Percentiles rank a stretch among this genome's conserved stretches.
phyloP scores from a whole-genome alignment of 2,888 invertebrate species.

The Andrena trimmerana region DNA sequence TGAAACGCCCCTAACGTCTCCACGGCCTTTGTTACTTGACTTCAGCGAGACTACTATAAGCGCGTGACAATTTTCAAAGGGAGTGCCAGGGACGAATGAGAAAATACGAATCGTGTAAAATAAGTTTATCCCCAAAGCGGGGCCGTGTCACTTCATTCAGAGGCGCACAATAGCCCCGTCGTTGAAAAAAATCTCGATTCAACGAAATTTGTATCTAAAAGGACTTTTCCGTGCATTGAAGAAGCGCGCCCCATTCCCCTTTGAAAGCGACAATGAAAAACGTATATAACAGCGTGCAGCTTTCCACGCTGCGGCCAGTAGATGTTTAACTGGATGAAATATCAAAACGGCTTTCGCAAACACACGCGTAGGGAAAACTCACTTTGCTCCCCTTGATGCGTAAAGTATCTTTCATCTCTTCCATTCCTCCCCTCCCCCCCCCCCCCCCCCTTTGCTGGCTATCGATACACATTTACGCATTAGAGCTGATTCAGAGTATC shows the following conservation, averaged over 20 bases:
- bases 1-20: too few relatives aligned
- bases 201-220: not conserved
- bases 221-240: not conserved
- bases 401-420: conserved; percentile 34
- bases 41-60: too few relatives aligned
- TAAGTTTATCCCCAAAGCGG: too few relatives aligned
- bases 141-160: too few relatives aligned
- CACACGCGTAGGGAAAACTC: not conserved
- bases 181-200: not conserved
- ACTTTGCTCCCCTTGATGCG: not conserved
- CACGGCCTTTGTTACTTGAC: too few relatives aligned
- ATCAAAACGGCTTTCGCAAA: not conserved
- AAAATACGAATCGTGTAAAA: too few relatives aligned
- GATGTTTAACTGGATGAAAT: not conserved
- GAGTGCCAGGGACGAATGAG: too few relatives aligned
- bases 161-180: too few relatives aligned
- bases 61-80: too few relatives aligned
- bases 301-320: not conserved
- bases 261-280: not conserved
- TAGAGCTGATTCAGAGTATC: conserved; percentile 41
- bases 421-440: not conserved
- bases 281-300: not conserved
- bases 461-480: conserved; percentile 62
- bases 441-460: conserved; percentile 9
- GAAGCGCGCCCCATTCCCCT: not conserved